Conservation (phyloP, 2,113 vertebrate genomes). For the Ophthalmolycus amberensis region DNA sequence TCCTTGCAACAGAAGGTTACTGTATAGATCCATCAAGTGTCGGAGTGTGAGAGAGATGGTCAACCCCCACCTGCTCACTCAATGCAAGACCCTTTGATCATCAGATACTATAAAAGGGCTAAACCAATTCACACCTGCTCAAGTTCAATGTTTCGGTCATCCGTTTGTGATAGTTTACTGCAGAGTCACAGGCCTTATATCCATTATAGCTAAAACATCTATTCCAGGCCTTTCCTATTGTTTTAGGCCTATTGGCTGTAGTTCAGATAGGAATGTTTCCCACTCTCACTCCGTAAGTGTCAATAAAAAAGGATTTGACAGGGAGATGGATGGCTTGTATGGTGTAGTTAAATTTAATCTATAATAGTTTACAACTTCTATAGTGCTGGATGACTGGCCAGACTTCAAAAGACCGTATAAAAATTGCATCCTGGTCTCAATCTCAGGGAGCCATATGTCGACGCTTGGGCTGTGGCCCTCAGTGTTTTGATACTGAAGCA, state of each 20-base stretch:
- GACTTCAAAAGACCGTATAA: not conserved
- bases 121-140: slow-evolving; percentile 6
- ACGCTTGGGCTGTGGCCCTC: no score
- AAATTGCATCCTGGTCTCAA: not conserved
- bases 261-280: not conserved
- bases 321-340: slow-evolving; percentile 46
- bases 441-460: not conserved
- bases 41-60: slow-evolving; percentile 14
- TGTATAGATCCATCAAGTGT: slow-evolving; percentile 8
- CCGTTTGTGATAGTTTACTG: not conserved
- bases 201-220: not conserved
- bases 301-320: not conserved
- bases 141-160: not conserved
- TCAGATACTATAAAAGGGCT: not conserved
- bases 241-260: not conserved
- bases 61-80: slow-evolving; percentile 17
- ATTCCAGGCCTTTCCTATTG: not conserved
- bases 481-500: not conserved
- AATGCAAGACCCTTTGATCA: slow-evolving; percentile 11
- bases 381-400: slow-evolving; percentile 6
- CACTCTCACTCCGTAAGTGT: slow-evolving; percentile 5
- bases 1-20: slow-evolving; percentile 1
- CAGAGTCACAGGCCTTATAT: not conserved
- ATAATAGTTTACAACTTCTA: slow-evolving; percentile 29
- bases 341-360: slow-evolving; percentile 35